Percentiles rank a stretch among this genome's conserved stretches.
Evolutionary conservation across 2,113 vertebrate genomes (phyloP).

Genomic region (Neoarius graeffei): DNA sequence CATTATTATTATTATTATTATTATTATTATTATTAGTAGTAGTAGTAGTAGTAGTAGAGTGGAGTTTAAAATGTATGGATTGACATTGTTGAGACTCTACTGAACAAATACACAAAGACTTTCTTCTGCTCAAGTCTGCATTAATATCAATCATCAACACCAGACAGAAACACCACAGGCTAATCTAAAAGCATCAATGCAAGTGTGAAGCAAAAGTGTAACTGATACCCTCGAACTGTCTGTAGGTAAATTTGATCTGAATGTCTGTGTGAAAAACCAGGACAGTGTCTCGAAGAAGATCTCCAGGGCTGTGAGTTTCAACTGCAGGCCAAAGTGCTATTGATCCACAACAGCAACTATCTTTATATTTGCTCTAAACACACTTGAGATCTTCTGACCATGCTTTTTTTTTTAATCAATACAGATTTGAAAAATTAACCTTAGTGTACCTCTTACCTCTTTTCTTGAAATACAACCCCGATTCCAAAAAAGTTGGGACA

Average conservation of each 20-base stretch:
- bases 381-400: not conserved
- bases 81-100: not conserved
- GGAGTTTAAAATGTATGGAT: not conserved
- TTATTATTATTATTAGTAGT: no score
- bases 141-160: not conserved
- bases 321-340: not conserved
- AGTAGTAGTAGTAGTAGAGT: not conserved
- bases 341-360: not conserved
- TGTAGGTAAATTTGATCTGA: not conserved
- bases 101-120: not conserved
- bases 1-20: no score
- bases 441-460: not conserved
- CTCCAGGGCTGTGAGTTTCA: not conserved
- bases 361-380: not conserved
- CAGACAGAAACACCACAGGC: not conserved
- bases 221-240: not conserved
- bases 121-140: not conserved
- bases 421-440: not conserved
- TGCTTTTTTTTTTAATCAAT: not conserved
- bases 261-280: not conserved
- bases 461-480: not conserved
- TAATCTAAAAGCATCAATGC: not conserved
- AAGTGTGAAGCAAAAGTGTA: not conserved
- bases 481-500: not conserved
- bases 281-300: not conserved